These are phyloP conservation scores for Odocoileus virginianus DNA, from an alignment of 2,113 vertebrate genomes.

Conservation along the genomic window DNA sequence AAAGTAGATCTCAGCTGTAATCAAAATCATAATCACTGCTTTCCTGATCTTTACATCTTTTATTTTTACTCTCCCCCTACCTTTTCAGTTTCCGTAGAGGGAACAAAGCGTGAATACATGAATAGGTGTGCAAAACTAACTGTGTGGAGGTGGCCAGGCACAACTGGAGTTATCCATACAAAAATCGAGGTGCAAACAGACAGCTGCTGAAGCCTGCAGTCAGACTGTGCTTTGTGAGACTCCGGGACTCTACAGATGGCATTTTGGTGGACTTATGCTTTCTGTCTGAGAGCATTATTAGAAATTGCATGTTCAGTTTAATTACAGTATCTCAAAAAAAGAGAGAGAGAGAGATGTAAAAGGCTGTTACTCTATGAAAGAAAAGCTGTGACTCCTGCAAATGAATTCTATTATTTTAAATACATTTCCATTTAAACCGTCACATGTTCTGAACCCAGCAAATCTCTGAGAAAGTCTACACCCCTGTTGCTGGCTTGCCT, in stretches of 20 bases:
- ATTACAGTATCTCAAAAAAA: conserved; percentile 18
- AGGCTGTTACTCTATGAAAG: conserved; percentile 10
- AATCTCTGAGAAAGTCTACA: background rate
- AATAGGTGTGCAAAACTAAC: background rate
- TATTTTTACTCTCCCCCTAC: background rate
- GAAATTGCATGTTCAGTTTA: conserved; percentile 35
- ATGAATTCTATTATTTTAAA: conserved; percentile 65
- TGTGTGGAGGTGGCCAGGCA: background rate
- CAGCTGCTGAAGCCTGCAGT: background rate
- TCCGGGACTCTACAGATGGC: background rate
- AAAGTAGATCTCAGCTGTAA: background rate
- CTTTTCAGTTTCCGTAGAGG: background rate
- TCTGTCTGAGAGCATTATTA: conserved; percentile 41
- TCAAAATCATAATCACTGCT: background rate
- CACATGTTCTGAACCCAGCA: conserved; percentile 38
- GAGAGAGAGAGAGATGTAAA: conserved; percentile 21
- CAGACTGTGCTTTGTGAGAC: background rate
- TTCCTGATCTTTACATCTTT: background rate
- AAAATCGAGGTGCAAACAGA: background rate
- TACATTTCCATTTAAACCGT: conserved; percentile 21
- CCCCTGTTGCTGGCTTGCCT: background rate
- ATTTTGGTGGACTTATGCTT: conserved; percentile 36
- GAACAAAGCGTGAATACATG: background rate
- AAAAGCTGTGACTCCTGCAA: conserved; percentile 42
- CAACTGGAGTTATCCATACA: background rate